These are phyloP conservation scores for Berghia stephanieae DNA, from an alignment of 1,140 invertebrate genomes.

Conservation along the genomic window DNA sequence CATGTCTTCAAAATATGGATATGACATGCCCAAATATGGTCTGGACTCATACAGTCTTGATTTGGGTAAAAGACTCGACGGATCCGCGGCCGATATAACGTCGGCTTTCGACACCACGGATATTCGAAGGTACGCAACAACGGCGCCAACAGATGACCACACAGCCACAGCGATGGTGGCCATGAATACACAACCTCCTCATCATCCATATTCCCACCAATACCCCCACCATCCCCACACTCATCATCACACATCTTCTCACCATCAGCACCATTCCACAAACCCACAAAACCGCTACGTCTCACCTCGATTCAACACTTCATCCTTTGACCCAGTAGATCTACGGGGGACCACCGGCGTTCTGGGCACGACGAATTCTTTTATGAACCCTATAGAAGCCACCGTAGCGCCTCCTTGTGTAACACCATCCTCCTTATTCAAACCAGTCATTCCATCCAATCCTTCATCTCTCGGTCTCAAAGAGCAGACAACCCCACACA, in stretches of 20 bases:
- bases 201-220: not conserved
- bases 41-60: slow-evolving; percentile 62
- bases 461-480: slow-evolving; percentile 39
- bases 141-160: too few relatives aligned
- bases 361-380: slow-evolving; percentile 45
- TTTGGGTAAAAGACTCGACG: slow-evolving; percentile 59
- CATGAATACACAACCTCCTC: not conserved
- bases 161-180: slow-evolving; percentile 5
- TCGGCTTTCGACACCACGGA: slow-evolving; percentile 33
- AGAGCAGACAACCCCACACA: slow-evolving; percentile 27
- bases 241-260: not conserved
- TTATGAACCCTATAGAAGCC: slow-evolving; percentile 43
- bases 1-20: slow-evolving; percentile 58
- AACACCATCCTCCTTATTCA: slow-evolving; percentile 33
- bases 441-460: slow-evolving; percentile 33
- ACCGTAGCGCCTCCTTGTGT: slow-evolving; percentile 38
- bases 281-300: slow-evolving; percentile 51
- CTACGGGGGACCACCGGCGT: slow-evolving; percentile 49
- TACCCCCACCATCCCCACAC: slow-evolving; percentile 5
- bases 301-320: slow-evolving; percentile 45
- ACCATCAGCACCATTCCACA: too few relatives aligned
- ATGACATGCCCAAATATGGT: slow-evolving; percentile 58
- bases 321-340: slow-evolving; percentile 53
- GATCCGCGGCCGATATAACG: slow-evolving; percentile 44
- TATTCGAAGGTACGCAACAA: too few relatives aligned